phyloP scores from a whole-genome alignment of 2,888 invertebrate genomes.

The Drosophila meridionalis region DNA sequence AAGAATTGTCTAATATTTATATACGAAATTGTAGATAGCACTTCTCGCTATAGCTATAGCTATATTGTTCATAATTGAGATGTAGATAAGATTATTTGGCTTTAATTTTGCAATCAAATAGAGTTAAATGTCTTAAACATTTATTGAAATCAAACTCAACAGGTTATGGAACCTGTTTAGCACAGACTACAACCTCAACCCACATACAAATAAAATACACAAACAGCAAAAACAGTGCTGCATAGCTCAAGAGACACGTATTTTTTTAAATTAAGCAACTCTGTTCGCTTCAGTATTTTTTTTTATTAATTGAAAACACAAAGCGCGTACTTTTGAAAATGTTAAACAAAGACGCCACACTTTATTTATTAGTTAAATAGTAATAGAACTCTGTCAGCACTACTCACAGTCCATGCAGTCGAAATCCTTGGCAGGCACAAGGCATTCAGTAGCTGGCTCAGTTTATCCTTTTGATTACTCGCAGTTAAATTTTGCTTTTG shows the following conservation, averaged over 20 bases:
- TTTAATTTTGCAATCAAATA: too few species aligned
- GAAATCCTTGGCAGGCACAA: slow-evolving; percentile 1
- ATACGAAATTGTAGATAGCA: too few species aligned
- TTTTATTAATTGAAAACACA: too few species aligned
- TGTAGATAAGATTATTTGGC: too few species aligned
- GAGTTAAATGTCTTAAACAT: neutral
- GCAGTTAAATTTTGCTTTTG: slow-evolving; percentile 7
- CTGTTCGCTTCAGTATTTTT: neutral
- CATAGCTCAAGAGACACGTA: neutral
- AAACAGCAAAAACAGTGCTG: neutral
- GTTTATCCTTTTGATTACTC: slow-evolving; percentile 19
- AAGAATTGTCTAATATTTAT: too few species aligned
- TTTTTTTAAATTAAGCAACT: neutral
- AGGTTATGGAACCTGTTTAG: neutral
- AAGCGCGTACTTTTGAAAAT: neutral
- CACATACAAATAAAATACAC: neutral
- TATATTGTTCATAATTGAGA: too few species aligned
- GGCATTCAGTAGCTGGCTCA: neutral
- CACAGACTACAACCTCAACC: neutral
- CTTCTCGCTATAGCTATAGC: too few species aligned
- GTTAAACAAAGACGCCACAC: slow-evolving; percentile 8
- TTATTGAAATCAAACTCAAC: neutral
- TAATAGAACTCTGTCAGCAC: too few species aligned
- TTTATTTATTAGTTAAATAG: slow-evolving; percentile 8
- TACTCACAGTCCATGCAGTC: neutral